phyloP scores from a whole-genome alignment of 1,140 invertebrate species.

The Anoplophora glabripennis region DNA sequence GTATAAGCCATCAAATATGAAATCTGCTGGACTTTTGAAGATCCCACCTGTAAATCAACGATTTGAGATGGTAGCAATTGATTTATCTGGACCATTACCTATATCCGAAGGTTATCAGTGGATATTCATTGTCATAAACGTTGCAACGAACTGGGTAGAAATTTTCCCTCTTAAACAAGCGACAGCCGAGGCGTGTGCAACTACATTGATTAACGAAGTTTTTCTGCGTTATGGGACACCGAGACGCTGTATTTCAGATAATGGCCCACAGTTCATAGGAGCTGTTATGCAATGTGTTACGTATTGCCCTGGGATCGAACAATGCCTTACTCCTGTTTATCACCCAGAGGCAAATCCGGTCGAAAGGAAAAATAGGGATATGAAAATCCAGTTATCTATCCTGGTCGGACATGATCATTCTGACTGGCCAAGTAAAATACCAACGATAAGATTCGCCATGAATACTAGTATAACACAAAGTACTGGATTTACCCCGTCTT shows the following conservation, averaged over 20 bases:
- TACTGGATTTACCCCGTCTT: conserved; percentile 15
- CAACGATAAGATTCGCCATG: conserved; percentile 45
- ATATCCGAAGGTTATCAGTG: background rate
- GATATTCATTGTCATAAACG: conserved; percentile 13
- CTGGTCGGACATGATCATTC: conserved; percentile 38
- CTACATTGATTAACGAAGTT: conserved; percentile 9
- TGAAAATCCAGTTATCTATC: conserved; percentile 46
- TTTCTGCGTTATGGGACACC: conserved; percentile 15
- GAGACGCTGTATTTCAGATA: conserved; percentile 27
- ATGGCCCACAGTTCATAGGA: conserved; percentile 29
- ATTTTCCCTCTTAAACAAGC: conserved; percentile 8
- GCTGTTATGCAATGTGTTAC: conserved; percentile 43
- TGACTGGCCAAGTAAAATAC: conserved; percentile 43
- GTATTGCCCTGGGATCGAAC: conserved; percentile 37
- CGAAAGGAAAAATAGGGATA: conserved; percentile 46
- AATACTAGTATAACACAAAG: conserved; percentile 42
- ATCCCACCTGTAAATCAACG: conserved; percentile 26
- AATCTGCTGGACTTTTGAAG: conserved; percentile 38
- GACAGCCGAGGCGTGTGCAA: conserved; percentile 12
- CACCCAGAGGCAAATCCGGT: conserved; percentile 47
- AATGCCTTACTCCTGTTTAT: conserved; percentile 43
- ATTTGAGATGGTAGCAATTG: conserved; percentile 42
- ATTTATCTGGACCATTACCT: conserved; percentile 33
- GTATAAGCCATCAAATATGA: conserved; percentile 16
- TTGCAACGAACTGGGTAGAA: conserved; percentile 13